Conservation (phyloP, 2,113 vertebrate species). For the Gobius niger region DNA sequence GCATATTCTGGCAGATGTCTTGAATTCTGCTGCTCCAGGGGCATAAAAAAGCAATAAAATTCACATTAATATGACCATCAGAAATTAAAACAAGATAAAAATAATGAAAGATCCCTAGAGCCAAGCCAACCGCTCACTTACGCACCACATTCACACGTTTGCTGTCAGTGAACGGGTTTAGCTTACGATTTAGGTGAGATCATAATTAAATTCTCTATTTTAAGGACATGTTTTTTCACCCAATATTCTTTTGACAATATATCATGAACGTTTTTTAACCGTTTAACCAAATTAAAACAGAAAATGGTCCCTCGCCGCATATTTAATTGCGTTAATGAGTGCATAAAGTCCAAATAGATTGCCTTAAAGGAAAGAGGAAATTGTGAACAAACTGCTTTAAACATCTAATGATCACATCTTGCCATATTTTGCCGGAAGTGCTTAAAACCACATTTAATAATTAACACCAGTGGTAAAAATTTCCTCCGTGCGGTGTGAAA, state of each 20-base stretch:
- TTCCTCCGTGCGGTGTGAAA: conserved; percentile 13
- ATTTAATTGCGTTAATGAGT: neutral
- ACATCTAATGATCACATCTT: conserved; percentile 11
- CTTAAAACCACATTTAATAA: conserved; percentile 15
- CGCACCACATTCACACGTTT: too few species aligned
- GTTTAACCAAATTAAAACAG: neutral
- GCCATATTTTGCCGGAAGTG: neutral
- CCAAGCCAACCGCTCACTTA: too few species aligned
- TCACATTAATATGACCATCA: too few species aligned
- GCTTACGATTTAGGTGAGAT: too few species aligned
- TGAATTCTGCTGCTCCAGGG: too few species aligned
- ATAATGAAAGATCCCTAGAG: too few species aligned
- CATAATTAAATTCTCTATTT: too few species aligned
- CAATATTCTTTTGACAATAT: neutral
- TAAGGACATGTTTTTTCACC: neutral
- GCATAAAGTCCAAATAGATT: neutral
- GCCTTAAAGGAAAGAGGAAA: neutral
- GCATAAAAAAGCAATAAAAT: too few species aligned
- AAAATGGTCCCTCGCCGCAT: neutral
- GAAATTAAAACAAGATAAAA: too few species aligned
- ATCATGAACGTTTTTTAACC: neutral
- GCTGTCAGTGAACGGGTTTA: too few species aligned
- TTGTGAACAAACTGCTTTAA: neutral
- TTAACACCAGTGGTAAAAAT: neutral
- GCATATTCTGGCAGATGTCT: too few species aligned